Percentiles rank a stretch among this genome's conserved stretches.
Conservation (phyloP, 2,797 vertebrate genomes). For the Anguilla marmorata region DNA sequence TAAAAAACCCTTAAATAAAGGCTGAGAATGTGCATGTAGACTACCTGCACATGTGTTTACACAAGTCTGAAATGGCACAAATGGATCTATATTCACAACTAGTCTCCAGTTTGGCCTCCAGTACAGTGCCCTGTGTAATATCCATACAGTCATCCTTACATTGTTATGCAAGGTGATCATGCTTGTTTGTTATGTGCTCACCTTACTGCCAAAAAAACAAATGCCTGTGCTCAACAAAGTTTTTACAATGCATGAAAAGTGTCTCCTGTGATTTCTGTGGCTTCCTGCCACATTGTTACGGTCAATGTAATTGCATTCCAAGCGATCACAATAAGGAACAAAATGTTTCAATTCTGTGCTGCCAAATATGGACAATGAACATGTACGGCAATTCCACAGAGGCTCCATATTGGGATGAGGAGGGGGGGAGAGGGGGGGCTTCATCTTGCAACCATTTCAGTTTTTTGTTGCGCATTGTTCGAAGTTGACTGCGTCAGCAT, state of each 20-base stretch:
- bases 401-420: background rate
- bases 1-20: too few species aligned
- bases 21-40: background rate
- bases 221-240: background rate
- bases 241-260: background rate
- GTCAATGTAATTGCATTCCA: conserved; percentile 35
- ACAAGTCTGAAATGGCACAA: background rate
- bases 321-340: conserved; percentile 30
- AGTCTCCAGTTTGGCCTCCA: background rate
- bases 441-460: background rate
- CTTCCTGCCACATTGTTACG: conserved; percentile 18
- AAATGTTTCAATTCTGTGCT: background rate
- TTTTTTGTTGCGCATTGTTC: conserved; percentile 17
- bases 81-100: background rate
- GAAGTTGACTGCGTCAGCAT: background rate
- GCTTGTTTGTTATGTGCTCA: background rate
- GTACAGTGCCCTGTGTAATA: background rate
- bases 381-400: background rate
- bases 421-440: background rate
- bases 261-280: conserved; percentile 15
- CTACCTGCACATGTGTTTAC: background rate
- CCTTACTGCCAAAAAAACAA: background rate
- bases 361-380: conserved; percentile 30
- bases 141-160: background rate
- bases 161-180: background rate